These are phyloP conservation scores for Catajapyx aquilonaris DNA, from an alignment of 1,140 invertebrate genomes.

Conservation along the genomic window DNA sequence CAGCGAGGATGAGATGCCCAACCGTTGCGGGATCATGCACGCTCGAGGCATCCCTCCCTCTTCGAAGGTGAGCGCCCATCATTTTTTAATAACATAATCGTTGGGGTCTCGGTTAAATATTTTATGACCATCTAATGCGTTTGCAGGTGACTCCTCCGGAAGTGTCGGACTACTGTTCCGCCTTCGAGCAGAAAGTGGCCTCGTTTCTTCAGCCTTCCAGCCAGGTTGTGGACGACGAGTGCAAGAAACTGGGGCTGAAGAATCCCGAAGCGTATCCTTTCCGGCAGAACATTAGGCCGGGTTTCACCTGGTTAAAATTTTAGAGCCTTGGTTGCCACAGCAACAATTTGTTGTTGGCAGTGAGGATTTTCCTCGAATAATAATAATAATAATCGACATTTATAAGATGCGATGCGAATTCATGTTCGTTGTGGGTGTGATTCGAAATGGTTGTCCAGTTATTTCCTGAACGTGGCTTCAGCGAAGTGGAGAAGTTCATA, in stretches of 20 bases:
- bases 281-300: too few relatives aligned
- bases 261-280: constrained; percentile 53
- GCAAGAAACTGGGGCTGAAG: constrained; percentile 67
- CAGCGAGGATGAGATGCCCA: constrained; percentile 99
- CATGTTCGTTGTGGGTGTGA: too few relatives aligned
- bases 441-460: too few relatives aligned
- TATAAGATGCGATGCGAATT: too few relatives aligned
- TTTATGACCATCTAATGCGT: constrained; percentile 12
- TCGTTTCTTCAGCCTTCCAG: constrained; percentile 53
- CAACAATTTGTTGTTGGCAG: too few relatives aligned
- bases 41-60: constrained; percentile 68
- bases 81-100: too few relatives aligned
- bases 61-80: constrained; percentile 36
- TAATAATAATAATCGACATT: too few relatives aligned
- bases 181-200: constrained; percentile 70
- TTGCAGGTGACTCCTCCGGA: constrained; percentile 34
- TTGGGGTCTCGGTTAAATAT: too few relatives aligned
- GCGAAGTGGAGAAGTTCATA: constrained; percentile 85
- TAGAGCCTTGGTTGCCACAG: too few relatives aligned
- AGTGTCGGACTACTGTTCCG: constrained; percentile 51
- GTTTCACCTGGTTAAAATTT: too few relatives aligned
- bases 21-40: constrained; percentile 95
- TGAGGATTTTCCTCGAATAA: too few relatives aligned
- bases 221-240: constrained; percentile 54
- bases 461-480: constrained; percentile 5